These are phyloP conservation scores for Myotis yumanensis DNA, from an alignment of 2,113 vertebrate genomes.

Conservation along the genomic window DNA sequence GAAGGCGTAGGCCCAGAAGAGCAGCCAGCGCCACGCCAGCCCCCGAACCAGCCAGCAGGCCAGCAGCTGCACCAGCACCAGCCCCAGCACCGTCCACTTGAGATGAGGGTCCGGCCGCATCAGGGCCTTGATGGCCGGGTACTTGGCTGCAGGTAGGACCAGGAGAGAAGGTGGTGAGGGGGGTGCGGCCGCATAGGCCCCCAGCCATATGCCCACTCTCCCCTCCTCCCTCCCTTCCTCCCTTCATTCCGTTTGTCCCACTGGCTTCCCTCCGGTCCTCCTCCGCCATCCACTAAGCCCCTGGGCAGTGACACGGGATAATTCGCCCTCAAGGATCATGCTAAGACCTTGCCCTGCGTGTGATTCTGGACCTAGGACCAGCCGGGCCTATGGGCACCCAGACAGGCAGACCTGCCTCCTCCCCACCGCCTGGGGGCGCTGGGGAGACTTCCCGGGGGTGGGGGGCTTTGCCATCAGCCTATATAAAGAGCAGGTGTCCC, in stretches of 20 bases:
- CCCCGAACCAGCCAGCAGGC: conserved; percentile 91
- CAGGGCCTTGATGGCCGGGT: conserved; percentile 95
- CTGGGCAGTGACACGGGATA: neutral
- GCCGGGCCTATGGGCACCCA: neutral
- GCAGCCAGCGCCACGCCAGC: conserved; percentile 95
- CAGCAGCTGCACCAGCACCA: conserved; percentile 92
- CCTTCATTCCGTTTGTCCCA: rapidly evolving
- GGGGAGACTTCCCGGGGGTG: neutral
- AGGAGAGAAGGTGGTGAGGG: neutral
- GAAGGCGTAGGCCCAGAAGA: conserved; percentile 96
- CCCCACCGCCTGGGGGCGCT: neutral
- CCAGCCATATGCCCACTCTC: rapidly evolving
- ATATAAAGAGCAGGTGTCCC: neutral
- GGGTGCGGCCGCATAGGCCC: rapidly evolving
- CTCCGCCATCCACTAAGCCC: neutral
- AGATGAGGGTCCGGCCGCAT: conserved; percentile 95
- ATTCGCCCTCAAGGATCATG: rapidly evolving
- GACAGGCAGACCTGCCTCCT: rapidly evolving
- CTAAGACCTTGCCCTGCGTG: neutral
- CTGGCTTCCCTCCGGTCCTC: neutral
- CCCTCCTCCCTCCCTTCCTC: rapidly evolving
- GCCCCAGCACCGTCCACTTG: conserved; percentile 94
- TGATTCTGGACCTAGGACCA: neutral
- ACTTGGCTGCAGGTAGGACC: conserved; percentile 88
- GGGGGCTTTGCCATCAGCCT: neutral